Base-by-base conservation (phyloP, 1,140 invertebrate genomes). In the Ditylenchus dipsaci region DNA sequence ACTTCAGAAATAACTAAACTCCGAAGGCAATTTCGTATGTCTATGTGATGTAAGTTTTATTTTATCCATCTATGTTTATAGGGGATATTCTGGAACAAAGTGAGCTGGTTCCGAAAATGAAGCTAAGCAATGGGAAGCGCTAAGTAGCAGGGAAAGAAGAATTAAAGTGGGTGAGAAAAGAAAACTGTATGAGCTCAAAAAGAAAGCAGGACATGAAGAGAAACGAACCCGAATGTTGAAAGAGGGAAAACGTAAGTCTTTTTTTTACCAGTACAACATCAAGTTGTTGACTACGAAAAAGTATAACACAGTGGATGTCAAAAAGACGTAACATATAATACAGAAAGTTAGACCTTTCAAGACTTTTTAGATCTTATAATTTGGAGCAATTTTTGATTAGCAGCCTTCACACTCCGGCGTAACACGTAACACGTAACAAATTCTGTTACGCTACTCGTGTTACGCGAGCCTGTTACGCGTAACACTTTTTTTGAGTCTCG, bases 1-100 rank as follows among this genome's bases (percentile, higher is more conserved):
- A n/a, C n/a, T 38, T 38, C 11, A 38, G 74, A 76, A 65, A 68
- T 76, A 30, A 65, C 68, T 13, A 76, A 76, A 62, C 38, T 77
- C 27, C 3, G 49, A 53, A 53, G 49, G 49, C 49, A 26, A 53
- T 53, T 53, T 21, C 49, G 23, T 53, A 21, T 5, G 8, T 21
- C 8, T 53, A 21, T 53, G 23, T 53, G n/a, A 3, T 7, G n/a
- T 53, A 3, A 3, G 3, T 7, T 19, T 53, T 53, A 53, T 15
- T 7, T 53, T 7, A 15, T 15, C 3, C 49, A 53, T 7, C 23
- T 53, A 75, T 42, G 1, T 74, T 77, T 49, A 65, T 76, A 38
- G 62, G 33, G 38, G 27, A 71, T 23, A 76, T 76, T 29, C 59
- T 76, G 17, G 69, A 68, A 43, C 65, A 77, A 45, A 58, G 67